phyloP scores from a whole-genome alignment of 2,888 invertebrate genomes.

The Cheilosia variabilis region DNA sequence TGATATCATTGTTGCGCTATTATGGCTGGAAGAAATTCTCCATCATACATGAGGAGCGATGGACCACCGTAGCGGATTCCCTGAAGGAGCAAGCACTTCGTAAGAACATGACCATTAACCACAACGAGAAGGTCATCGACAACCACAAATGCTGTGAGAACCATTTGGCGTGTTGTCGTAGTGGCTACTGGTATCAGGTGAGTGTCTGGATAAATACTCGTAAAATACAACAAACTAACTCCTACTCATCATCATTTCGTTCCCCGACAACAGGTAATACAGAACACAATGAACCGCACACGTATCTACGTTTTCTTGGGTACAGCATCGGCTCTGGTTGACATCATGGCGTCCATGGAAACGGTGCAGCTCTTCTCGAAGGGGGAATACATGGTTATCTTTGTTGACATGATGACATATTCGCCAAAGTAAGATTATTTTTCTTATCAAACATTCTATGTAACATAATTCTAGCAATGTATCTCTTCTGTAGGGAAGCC shows the following conservation, averaged over 20 bases:
- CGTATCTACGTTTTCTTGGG: constrained; percentile 98
- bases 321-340: constrained; percentile 91
- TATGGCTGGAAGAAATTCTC: constrained; percentile 98
- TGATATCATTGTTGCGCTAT: constrained; percentile 94
- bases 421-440: constrained; percentile 85
- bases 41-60: constrained; percentile 92
- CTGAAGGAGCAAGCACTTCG: constrained; percentile 90
- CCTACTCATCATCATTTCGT: background rate
- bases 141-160: constrained; percentile 91
- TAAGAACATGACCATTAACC: constrained; percentile 93
- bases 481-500: constrained; percentile 85
- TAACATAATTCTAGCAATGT: constrained; percentile 58
- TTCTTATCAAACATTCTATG: constrained; percentile 51
- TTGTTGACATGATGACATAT: constrained; percentile 96
- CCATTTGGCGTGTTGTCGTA: constrained; percentile 90
- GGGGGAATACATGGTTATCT: constrained; percentile 97
- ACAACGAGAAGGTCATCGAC: constrained; percentile 89
- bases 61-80: constrained; percentile 92
- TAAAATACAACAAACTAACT: background rate
- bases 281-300: constrained; percentile 93
- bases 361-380: constrained; percentile 93
- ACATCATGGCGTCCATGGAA: constrained; percentile 97
- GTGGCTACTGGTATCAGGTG: constrained; percentile 92
- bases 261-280: constrained; percentile 82
- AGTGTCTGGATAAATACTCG: constrained; percentile 27